Base-by-base conservation (phyloP, 2,797 vertebrate genomes). In the Chelmon rostratus region DNA sequence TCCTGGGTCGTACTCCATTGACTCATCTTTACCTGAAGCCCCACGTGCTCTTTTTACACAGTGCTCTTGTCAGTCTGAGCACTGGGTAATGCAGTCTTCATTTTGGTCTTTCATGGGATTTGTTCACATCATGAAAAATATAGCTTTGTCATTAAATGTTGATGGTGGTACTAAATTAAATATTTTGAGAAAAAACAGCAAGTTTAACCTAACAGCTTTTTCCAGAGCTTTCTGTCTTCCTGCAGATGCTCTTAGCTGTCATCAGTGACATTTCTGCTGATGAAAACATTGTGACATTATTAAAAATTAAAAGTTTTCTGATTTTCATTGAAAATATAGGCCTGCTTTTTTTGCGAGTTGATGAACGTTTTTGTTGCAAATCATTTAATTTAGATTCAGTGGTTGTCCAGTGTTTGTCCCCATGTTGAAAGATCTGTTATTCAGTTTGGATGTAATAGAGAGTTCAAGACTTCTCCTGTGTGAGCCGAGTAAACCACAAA, bases 401-500 rank as follows among this genome's bases (percentile, higher is more conserved):
- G 1, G 2, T 28, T 44, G n/a, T 68, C 40, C 16, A 42, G 56
- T 56, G 47, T 44, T 57, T 21, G 40, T 49, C 21, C 6, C n/a
- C 44, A 16, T 40, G 8, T 64, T 53, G 8, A 21, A 25, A 18
- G n/a, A 57, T 8, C 19, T 7, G 18, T 47, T 13, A 16, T 28
- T 47, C 3, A 8, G 4, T 42, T 6, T 18, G 8, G 33, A 50
- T 56, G 64, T 23, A 62, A 64, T 5, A 18, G 33, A 28, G 40
- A 18, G 10, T 64, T 68, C 4, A 42, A 6, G 38, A 35, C 33
- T 31, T 52, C 28, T 49, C 21, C 13, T 40, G 35, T 53, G 37
- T 58, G 59, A 64, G 67, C 46, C 5, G 10, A 79, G 67, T 16
- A 68, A 84, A 90, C 23, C 53, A 83, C 59, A 71, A 69, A 54